Conservation (phyloP, 2,888 invertebrate genomes). For the Eristalis pertinax region DNA sequence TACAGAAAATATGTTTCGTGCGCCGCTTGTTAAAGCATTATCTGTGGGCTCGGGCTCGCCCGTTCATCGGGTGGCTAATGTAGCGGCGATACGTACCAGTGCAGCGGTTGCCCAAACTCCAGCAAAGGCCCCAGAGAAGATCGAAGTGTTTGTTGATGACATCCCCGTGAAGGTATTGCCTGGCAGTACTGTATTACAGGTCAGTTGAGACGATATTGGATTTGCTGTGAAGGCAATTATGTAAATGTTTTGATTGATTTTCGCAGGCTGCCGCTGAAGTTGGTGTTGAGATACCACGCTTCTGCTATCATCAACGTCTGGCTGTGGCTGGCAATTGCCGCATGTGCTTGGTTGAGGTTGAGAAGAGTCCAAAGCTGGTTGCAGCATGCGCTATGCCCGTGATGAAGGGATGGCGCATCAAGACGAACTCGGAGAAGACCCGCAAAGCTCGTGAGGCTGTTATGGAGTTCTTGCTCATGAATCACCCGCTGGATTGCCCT, state of each 20-base stretch:
- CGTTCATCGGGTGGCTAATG: slow-evolving; percentile 80
- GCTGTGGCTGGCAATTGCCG: slow-evolving; percentile 99
- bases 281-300: slow-evolving; percentile 99
- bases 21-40: slow-evolving; percentile 87
- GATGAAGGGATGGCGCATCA: slow-evolving; percentile 99
- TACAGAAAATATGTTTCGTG: slow-evolving; percentile 86
- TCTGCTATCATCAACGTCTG: slow-evolving; percentile 99
- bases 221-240: neutral
- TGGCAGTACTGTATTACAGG: slow-evolving; percentile 98
- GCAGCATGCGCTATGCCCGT: slow-evolving; percentile 99
- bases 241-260: slow-evolving; percentile 7
- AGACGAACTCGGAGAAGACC: slow-evolving; percentile 97
- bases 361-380: slow-evolving; percentile 98
- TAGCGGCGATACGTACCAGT: slow-evolving; percentile 81
- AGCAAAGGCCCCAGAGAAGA: slow-evolving; percentile 86
- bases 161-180: slow-evolving; percentile 96
- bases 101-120: slow-evolving; percentile 81
- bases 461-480: slow-evolving; percentile 99
- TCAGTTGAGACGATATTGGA: slow-evolving; percentile 77
- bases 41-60: slow-evolving; percentile 80
- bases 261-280: slow-evolving; percentile 94
- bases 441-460: slow-evolving; percentile 91
- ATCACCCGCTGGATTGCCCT: slow-evolving; percentile 99
- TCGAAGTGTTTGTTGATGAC: slow-evolving; percentile 99
- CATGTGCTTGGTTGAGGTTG: slow-evolving; percentile 99